Evolutionary conservation across 2,888 invertebrate species (phyloP), one percentile per base, ranked within the genome.

Genomic region (Megastigmus dorsalis): DNA sequence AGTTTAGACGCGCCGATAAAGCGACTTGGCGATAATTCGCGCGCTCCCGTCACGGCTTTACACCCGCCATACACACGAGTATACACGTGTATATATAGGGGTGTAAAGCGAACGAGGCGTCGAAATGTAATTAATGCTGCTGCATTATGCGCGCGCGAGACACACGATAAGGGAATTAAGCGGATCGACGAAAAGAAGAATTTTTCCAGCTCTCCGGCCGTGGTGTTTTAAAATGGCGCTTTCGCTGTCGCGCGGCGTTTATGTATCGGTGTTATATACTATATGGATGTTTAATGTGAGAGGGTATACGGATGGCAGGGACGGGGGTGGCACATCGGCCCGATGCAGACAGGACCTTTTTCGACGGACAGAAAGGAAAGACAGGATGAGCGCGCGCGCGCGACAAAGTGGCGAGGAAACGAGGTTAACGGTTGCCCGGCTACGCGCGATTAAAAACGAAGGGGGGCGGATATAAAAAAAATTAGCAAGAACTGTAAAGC

Each of bases 351-450:
- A n/a, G n/a, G n/a, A n/a, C n/a, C n/a, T n/a, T n/a, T n/a, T n/a
- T n/a, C n/a, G n/a, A n/a, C n/a, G n/a, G n/a, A n/a, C n/a, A n/a
- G 38, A n/a, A 18, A 26, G 28, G 28, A 41, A 50, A 26, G 52
- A 52, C 23, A 28, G n/a, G n/a, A n/a, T n/a, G n/a, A n/a, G n/a
- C n/a, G n/a, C n/a, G n/a, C 36, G 15, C 13, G 55, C 20, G n/a
- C 30, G 55, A 15, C 38, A 63, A 63, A 66, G 54, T 66, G 50
- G 18, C 48, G 59, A 33, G 54, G 62, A 15, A 70, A 63, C 70
- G 36, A 71, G 70, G 63, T 71, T 63, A 71, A 63, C 70, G 48
- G 38, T 54, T 23, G 43, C 52, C 36, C 48, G 38, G 36, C 3
- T 6, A 18, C 23, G 60, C 43, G 60, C 43, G 60, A 57, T 70